These are phyloP conservation scores for Actinernus sp. DNA, from an alignment of 92 coral and sea anemone genomes.

Conservation along the genomic window DNA sequence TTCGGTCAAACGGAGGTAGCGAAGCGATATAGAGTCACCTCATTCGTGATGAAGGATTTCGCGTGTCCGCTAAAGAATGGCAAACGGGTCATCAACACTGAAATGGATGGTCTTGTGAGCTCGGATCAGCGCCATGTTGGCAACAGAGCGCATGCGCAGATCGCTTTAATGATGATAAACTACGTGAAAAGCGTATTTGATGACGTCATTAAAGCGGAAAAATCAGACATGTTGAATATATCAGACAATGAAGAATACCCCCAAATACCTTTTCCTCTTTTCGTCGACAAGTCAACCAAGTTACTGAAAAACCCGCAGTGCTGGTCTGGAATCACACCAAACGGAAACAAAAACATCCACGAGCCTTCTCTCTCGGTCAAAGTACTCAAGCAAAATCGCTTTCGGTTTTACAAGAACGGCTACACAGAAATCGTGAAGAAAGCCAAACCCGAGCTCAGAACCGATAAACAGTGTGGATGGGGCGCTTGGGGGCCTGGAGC, in stretches of 20 bases:
- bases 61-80: constrained; percentile 26
- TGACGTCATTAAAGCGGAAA: no score
- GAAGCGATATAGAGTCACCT: constrained; percentile 46
- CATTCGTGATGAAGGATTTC: constrained; percentile 61
- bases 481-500: neutral
- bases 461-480: constrained; percentile 45
- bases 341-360: constrained; percentile 10
- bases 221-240: no score
- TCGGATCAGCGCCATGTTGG: constrained; percentile 67
- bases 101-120: constrained; percentile 52
- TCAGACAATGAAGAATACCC: no score
- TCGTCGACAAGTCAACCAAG: no score
- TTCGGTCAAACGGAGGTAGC: constrained; percentile 60
- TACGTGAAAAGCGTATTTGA: constrained; percentile 9
- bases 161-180: constrained; percentile 55
- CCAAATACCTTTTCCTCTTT: no score
- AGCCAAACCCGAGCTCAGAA: constrained; percentile 17
- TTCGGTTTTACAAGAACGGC: no score
- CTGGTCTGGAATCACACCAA: constrained; percentile 78
- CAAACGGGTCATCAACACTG: constrained; percentile 14
- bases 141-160: constrained; percentile 60
- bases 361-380: constrained; percentile 36
- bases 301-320: constrained; percentile 58
- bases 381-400: no score
- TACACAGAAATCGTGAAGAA: no score